Conservation (phyloP, 2,888 invertebrate genomes). For the Andrena dorsata region DNA sequence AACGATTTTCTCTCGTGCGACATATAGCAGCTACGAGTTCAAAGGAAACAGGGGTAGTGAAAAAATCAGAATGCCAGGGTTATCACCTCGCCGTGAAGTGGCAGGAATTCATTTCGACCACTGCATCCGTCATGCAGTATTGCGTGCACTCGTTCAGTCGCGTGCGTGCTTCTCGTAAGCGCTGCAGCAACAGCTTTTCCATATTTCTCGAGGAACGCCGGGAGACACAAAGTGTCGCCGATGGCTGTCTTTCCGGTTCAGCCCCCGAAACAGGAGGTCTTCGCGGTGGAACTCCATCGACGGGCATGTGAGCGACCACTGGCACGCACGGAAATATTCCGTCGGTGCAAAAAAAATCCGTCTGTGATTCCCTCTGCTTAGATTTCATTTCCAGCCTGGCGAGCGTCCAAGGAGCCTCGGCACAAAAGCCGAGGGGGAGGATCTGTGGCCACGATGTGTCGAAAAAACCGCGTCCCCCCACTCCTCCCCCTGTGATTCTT, state of each 20-base stretch:
- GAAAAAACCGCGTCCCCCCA: constrained; percentile 13
- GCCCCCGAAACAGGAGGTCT: constrained; percentile 32
- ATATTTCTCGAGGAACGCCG: background rate
- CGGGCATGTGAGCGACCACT: constrained; percentile 32
- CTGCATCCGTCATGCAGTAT: constrained; percentile 16
- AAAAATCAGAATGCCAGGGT: background rate
- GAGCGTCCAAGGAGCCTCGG: constrained; percentile 44
- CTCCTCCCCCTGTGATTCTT: constrained; percentile 6
- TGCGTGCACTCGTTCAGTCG: constrained; percentile 6
- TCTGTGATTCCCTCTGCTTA: constrained; percentile 47
- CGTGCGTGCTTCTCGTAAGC: constrained; percentile 16
- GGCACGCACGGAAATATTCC: constrained; percentile 40
- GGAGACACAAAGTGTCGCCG: background rate
- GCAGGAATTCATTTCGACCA: constrained; percentile 12
- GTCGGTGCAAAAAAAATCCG: constrained; percentile 50
- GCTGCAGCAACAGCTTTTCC: constrained; percentile 27
- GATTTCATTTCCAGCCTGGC: constrained; percentile 66
- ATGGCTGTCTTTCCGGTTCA: background rate
- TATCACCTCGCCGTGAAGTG: background rate
- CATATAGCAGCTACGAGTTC: background rate
- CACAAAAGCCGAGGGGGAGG: constrained; percentile 26
- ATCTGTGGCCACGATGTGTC: constrained; percentile 16
- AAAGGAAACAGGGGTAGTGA: background rate
- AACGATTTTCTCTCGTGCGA: background rate
- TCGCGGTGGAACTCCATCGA: constrained; percentile 19